A percentile compares a stretch with the other conserved stretches of the same genome.
Conservation (phyloP, 2,113 vertebrate species). For the Balaenoptera acutorostrata region DNA sequence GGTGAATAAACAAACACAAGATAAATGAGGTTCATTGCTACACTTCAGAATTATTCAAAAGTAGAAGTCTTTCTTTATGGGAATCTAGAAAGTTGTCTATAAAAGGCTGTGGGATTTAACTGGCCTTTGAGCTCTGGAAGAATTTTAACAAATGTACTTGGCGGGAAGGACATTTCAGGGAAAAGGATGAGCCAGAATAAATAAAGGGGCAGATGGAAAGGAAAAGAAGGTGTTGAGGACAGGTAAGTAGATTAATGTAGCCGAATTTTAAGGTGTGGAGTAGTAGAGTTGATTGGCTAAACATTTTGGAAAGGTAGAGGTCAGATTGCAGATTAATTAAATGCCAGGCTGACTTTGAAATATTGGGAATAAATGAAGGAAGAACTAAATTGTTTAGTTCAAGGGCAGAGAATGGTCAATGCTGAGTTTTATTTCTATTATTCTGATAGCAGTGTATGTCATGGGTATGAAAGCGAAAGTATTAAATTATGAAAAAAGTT, state of each 20-base stretch:
- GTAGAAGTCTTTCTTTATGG: not conserved
- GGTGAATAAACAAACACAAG: not conserved
- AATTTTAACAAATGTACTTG: not conserved
- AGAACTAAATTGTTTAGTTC: not conserved
- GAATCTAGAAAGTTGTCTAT: not conserved
- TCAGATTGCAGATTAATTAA: not conserved
- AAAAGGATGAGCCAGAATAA: not conserved
- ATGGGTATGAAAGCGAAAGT: not conserved
- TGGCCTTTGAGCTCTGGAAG: not conserved
- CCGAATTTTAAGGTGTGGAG: not conserved
- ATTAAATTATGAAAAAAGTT: not conserved
- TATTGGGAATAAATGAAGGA: not conserved
- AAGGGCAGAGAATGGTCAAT: not conserved
- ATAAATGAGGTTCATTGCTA: not conserved
- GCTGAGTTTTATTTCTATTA: not conserved
- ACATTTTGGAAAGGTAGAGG: not conserved
- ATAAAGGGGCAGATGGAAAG: not conserved
- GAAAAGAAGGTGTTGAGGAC: not conserved
- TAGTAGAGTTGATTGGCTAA: not conserved
- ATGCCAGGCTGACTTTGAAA: not conserved
- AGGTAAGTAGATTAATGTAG: not conserved
- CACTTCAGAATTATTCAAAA: not conserved
- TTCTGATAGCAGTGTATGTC: not conserved
- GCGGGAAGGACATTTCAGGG: not conserved
- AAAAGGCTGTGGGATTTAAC: not conserved